These are phyloP conservation scores for Palythoa grandis DNA, from an alignment of 92 coral and sea anemone genomes.

Conservation along the genomic window DNA sequence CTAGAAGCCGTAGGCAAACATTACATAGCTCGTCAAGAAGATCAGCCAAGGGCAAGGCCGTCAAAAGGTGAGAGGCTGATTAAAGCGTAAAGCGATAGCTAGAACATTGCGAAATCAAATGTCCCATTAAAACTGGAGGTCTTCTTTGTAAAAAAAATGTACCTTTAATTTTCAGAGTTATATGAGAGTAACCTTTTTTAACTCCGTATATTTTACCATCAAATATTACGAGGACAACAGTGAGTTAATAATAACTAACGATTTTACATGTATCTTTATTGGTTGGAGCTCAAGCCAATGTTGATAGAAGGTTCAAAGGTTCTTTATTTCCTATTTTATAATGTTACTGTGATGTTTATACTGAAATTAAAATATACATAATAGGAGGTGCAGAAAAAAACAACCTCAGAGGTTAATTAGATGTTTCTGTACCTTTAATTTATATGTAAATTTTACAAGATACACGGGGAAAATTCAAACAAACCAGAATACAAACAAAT, in stretches of 20 bases:
- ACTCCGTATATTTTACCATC: neutral
- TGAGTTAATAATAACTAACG: neutral
- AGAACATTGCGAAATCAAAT: slow-evolving; percentile 9
- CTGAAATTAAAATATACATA: neutral
- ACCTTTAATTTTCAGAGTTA: slow-evolving; percentile 7
- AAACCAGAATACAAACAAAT: slow-evolving; percentile 2
- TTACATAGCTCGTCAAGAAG: neutral
- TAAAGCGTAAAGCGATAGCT: slow-evolving; percentile 6
- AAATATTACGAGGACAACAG: neutral
- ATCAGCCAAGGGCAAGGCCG: slow-evolving; percentile 17
- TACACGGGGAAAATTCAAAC: slow-evolving; percentile 14
- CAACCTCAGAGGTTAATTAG: slow-evolving; percentile 9
- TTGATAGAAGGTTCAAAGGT: slow-evolving; percentile 5
- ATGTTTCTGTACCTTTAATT: neutral
- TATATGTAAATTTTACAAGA: slow-evolving; percentile 7
- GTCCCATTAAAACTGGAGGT: slow-evolving; percentile 14
- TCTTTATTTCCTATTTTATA: neutral
- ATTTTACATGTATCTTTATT: slow-evolving; percentile 5
- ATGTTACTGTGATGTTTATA: neutral
- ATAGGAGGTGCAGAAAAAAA: slow-evolving; percentile 3
- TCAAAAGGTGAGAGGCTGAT: slow-evolving; percentile 1
- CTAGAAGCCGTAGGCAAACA: slow-evolving; percentile 24
- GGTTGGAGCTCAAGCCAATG: slow-evolving; percentile 11
- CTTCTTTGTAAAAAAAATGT: neutral
- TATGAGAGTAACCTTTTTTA: slow-evolving; percentile 11